These are phyloP conservation scores for Labeo rohita DNA, from an alignment of 2,113 vertebrate genomes.

Conservation along the genomic window DNA sequence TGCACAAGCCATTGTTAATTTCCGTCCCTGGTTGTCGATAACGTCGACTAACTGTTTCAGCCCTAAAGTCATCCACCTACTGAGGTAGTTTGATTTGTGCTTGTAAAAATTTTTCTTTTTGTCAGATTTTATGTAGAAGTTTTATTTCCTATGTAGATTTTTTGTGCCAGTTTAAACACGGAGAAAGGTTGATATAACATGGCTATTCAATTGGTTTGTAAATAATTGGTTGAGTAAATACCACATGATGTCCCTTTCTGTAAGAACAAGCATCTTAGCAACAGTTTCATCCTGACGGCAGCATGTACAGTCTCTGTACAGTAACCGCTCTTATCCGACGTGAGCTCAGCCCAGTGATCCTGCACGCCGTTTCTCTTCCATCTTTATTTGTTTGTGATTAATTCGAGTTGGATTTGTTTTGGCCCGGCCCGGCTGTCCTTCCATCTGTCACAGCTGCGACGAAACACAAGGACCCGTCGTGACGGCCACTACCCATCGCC, in stretches of 20 bases:
- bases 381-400: constrained; percentile 71
- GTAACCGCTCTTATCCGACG: constrained; percentile 17
- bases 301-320: neutral
- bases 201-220: neutral
- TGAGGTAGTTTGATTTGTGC: neutral
- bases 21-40: no score
- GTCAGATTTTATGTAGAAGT: neutral
- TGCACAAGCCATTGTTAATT: no score
- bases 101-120: neutral
- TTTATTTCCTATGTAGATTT: neutral
- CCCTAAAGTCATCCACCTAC: neutral
- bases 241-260: neutral
- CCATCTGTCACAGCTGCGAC: constrained; percentile 70
- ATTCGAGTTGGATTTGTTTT: constrained; percentile 70
- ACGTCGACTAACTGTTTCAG: no score
- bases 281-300: neutral
- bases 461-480: constrained; percentile 57
- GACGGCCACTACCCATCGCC: constrained; percentile 41
- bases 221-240: neutral
- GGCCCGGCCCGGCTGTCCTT: constrained; percentile 68
- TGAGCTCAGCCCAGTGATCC: constrained; percentile 35
- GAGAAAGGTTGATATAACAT: neutral
- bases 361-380: constrained; percentile 47
- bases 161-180: neutral
- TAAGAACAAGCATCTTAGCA: neutral